Percentiles rank a stretch among this genome's conserved stretches.
phyloP scores from a whole-genome alignment of 92 coral and sea anemone species.

The Palythoa caribaeorum region DNA sequence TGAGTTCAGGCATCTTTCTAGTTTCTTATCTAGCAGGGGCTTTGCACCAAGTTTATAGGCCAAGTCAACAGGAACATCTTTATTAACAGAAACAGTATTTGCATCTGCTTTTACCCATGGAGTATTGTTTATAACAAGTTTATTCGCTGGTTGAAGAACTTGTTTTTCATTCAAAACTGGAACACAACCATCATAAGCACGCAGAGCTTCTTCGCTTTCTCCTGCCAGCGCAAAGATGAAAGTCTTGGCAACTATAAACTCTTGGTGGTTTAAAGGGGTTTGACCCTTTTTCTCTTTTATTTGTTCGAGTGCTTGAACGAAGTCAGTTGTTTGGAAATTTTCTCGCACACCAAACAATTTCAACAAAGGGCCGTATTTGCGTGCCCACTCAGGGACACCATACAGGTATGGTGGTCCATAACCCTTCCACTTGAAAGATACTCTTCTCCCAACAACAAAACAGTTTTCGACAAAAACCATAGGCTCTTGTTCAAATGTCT shows the following conservation, averaged over 20 bases:
- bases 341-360: conserved; percentile 46
- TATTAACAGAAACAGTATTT: conserved; percentile 8
- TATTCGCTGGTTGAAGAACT: conserved; percentile 14
- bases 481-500: not conserved
- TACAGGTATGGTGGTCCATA: conserved; percentile 59
- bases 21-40: conserved; percentile 33
- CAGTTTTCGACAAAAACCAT: conserved; percentile 42
- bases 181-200: not conserved
- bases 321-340: conserved; percentile 35
- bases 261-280: conserved; percentile 10
- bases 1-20: conserved; percentile 27
- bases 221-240: conserved; percentile 37
- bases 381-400: conserved; percentile 42
- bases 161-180: conserved; percentile 13
- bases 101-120: conserved; percentile 50
- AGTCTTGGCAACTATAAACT: conserved; percentile 29
- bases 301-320: conserved; percentile 37
- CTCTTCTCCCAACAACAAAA: conserved; percentile 27
- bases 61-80: conserved; percentile 18
- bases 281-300: conserved; percentile 40
- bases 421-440: conserved; percentile 44
- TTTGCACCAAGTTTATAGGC: conserved; percentile 53
- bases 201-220: not conserved
- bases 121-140: conserved; percentile 51
- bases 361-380: conserved; percentile 37